phyloP scores from a whole-genome alignment of 2,113 vertebrate species.

The Vulpes lagopus region DNA sequence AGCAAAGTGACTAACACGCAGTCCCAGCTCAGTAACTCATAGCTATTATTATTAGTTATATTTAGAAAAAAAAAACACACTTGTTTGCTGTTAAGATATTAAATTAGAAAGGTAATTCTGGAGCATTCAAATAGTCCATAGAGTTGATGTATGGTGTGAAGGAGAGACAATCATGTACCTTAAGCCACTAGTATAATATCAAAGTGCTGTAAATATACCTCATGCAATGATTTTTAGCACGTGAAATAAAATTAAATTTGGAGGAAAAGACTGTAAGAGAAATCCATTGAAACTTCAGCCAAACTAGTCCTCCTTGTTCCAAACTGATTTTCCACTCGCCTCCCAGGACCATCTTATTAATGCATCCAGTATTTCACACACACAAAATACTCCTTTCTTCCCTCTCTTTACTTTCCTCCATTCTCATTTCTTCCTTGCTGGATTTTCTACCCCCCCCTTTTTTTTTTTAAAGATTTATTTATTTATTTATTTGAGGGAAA shows the following conservation, averaged over 20 bases:
- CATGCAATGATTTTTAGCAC: conserved; percentile 25
- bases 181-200: background rate
- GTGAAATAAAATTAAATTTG: conserved; percentile 18
- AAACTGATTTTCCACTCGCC: conserved; percentile 14
- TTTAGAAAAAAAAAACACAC: background rate
- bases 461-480: background rate
- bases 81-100: background rate
- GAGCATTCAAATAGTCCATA: background rate
- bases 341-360: background rate
- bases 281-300: background rate
- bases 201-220: background rate
- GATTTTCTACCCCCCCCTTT: background rate
- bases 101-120: conserved; percentile 32
- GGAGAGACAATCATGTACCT: background rate
- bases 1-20: background rate
- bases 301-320: background rate
- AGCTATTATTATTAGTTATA: background rate
- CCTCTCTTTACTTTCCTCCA: background rate
- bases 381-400: background rate
- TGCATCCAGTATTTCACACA: background rate
- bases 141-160: background rate
- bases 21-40: background rate
- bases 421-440: background rate
- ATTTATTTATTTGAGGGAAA: background rate
- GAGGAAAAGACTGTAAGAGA: background rate